phyloP scores from a whole-genome alignment of 1,140 invertebrate genomes.

The Rhagoletis zephyria region DNA sequence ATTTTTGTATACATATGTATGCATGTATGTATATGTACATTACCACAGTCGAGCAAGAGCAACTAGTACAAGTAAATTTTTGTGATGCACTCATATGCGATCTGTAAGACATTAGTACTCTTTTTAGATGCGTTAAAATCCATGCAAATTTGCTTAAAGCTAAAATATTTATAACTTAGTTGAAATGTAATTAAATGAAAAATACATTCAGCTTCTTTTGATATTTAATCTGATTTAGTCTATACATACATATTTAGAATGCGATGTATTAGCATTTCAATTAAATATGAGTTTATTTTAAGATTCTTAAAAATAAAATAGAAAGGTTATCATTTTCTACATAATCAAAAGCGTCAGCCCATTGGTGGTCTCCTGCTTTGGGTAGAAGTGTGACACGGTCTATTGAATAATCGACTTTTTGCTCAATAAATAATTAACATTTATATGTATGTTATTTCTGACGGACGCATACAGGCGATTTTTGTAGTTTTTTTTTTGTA shows the following conservation, averaged over 20 bases:
- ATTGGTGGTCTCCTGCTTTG: background rate
- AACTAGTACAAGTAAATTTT: background rate
- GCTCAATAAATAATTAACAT: background rate
- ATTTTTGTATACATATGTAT: background rate
- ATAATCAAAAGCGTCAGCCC: background rate
- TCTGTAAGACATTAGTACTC: too few species aligned
- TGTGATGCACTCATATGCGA: too few species aligned
- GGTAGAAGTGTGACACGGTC: background rate
- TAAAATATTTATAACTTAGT: too few species aligned
- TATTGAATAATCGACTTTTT: background rate
- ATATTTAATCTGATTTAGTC: background rate
- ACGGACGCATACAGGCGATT: background rate
- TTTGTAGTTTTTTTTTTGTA: too few species aligned
- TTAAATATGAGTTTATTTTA: conserved; percentile 25
- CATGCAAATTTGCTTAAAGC: too few species aligned
- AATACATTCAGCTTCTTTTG: background rate
- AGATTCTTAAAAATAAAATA: background rate
- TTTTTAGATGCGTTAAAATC: too few species aligned
- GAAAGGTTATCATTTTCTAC: conserved; percentile 9
- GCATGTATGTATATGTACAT: too few species aligned
- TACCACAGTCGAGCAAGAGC: too few species aligned
- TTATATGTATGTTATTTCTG: background rate
- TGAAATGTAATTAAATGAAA: too few species aligned
- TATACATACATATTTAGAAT: background rate
- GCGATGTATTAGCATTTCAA: background rate